Conservation (phyloP, 2,113 vertebrate species). For the Ornithorhynchus anatinus region DNA sequence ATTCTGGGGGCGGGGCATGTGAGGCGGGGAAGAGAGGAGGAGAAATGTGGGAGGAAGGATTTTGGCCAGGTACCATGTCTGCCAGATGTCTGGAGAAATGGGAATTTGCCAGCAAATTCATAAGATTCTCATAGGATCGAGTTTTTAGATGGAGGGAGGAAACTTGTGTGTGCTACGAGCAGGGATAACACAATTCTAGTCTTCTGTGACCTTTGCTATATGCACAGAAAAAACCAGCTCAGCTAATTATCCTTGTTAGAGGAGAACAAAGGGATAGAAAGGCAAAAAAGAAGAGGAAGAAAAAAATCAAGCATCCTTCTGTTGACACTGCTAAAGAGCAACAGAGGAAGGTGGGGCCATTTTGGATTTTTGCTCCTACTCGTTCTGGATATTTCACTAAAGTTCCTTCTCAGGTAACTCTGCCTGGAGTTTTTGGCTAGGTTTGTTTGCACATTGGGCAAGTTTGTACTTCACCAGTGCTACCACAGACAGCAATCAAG, state of each 20-base stretch:
- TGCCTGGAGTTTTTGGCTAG: conserved; percentile 11
- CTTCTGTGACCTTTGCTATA: conserved; percentile 15
- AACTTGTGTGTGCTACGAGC: neutral
- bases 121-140: no score
- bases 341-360: conserved; percentile 39
- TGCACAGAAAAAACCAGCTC: conserved; percentile 27
- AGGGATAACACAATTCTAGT: conserved; percentile 5
- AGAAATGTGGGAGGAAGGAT: no score
- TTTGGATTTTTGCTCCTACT: conserved; percentile 47
- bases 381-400: conserved; percentile 37
- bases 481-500: neutral
- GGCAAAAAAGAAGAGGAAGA: conserved; percentile 48
- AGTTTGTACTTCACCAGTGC: no score
- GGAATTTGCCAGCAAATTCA: no score
- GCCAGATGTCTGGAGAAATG: no score
- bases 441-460: conserved; percentile 15
- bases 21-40: no score
- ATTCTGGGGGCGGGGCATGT: no score
- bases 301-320: conserved; percentile 43
- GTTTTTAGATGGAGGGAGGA: neutral
- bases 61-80: no score
- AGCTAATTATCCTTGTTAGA: conserved; percentile 43
- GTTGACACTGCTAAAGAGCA: conserved; percentile 52
- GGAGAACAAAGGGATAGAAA: conserved; percentile 46
- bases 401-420: conserved; percentile 6